Conservation (phyloP, 2,888 invertebrate species). For the Chaetogeoica ovagalla region DNA sequence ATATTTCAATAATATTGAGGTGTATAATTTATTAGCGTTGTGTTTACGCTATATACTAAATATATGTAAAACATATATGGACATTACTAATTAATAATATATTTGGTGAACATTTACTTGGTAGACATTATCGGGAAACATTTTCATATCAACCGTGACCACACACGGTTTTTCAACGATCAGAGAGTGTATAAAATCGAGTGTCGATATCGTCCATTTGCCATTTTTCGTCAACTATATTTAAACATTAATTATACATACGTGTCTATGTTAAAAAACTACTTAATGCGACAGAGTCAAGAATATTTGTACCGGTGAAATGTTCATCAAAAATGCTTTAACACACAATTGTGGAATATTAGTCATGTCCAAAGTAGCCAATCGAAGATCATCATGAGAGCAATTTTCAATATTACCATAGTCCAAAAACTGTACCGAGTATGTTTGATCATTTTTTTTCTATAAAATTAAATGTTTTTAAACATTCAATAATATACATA, state of each 20-base stretch:
- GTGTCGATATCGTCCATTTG: conserved; percentile 63
- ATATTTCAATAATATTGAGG: too few species aligned
- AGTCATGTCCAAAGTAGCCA: conserved; percentile 67
- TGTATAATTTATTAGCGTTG: too few species aligned
- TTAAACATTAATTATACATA: conserved; percentile 11
- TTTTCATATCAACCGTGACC: conserved; percentile 59
- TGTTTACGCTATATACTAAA: too few species aligned
- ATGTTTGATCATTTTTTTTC: background rate
- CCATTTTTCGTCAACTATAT: conserved; percentile 56
- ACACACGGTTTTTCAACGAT: conserved; percentile 66
- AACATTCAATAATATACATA: too few species aligned
- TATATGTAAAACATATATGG: too few species aligned
- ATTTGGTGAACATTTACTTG: conserved; percentile 7
- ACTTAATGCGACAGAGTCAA: background rate
- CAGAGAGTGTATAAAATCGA: conserved; percentile 67
- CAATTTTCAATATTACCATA: conserved; percentile 79
- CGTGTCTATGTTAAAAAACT: background rate
- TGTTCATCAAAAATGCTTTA: conserved; percentile 61
- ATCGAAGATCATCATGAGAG: conserved; percentile 64
- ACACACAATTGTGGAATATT: conserved; percentile 71
- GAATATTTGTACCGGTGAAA: conserved; percentile 58
- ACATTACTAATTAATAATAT: background rate
- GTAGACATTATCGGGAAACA: background rate
- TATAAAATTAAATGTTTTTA: background rate
- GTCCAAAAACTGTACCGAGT: conserved; percentile 72